Evolutionary conservation across 2,797 vertebrate species (phyloP), one percentile per base, ranked within the genome.

Genomic region (Hemibagrus guttatus): DNA sequence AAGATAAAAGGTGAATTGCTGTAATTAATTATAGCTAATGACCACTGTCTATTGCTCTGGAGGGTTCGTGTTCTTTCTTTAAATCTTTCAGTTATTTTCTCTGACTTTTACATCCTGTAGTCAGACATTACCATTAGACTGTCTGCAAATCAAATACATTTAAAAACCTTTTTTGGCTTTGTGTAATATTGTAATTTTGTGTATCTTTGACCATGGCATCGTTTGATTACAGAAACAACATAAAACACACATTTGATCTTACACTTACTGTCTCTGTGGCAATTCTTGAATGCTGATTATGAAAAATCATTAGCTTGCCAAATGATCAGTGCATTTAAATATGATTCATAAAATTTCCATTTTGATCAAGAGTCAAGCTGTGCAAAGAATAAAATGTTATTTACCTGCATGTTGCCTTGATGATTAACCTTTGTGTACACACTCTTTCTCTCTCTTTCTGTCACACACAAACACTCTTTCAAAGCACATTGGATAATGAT

Each of bases 381-480:
- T 83, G 71, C 78, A 78, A 78, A 83, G 71, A 76, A 83, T 61
- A 17, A 35, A 78, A 56, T 76, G 59, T 83, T 26, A 56, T 23
- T 23, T 28, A 46, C n/a, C 52, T 68, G 81, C 31, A 46, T 58
- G 59, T 78, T n/a, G 35, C 86, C 26, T 86, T 52, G 11, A 56
- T 75, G 46, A 39, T 83, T 42, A 66, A 63, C 85, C 49, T 56
- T 83, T 52, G 26, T n/a, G 35, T 23, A 68, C 28, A 68, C 28
- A 68, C 17, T 21, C 31, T 39, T 14, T 8, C n/a, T 2, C 28
- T 31, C 17, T 21, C 31, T 39, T 14, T 8, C n/a, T 2, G 35
- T 39, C 78, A 63, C 31, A 46, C 79, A 46, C 61, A 28, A 61
- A 66, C 63, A 82, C 3, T 21, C 19, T 21, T 31, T 28, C 26